These are phyloP conservation scores for Rhinella marina DNA, from an alignment of 2,797 vertebrate species.

Conservation along the genomic window DNA sequence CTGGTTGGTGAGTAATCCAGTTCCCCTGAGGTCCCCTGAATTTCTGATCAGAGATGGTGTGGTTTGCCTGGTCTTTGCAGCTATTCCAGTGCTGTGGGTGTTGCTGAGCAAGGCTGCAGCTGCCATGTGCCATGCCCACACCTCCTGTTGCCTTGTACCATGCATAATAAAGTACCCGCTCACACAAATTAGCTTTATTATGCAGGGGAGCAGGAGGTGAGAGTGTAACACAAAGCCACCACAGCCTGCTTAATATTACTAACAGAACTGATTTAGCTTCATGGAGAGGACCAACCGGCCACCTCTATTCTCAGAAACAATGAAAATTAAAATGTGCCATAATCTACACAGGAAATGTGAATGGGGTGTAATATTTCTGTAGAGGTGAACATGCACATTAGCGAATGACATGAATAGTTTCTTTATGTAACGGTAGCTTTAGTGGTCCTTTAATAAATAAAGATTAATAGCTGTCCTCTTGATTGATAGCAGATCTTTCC, in stretches of 20 bases:
- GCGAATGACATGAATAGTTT: background rate
- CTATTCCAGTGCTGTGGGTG: background rate
- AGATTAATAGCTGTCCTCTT: background rate
- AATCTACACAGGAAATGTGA: background rate
- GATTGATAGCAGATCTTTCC: background rate
- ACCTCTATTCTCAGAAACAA: background rate
- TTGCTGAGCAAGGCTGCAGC: background rate
- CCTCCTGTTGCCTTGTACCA: background rate
- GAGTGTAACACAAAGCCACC: background rate
- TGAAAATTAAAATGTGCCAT: background rate
- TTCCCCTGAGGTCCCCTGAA: background rate
- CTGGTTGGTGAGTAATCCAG: background rate
- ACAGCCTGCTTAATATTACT: background rate
- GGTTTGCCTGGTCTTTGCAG: background rate
- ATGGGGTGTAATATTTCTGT: background rate
- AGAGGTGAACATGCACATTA: background rate
- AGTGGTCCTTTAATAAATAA: background rate
- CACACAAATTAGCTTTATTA: constrained; percentile 1
- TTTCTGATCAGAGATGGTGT: background rate
- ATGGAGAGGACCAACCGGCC: background rate
- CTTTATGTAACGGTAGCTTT: background rate
- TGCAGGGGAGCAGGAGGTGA: background rate
- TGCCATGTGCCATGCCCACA: background rate
- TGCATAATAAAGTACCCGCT: background rate
- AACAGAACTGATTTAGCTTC: background rate